These are phyloP conservation scores for Drosophila ficusphila DNA, from an alignment of 1,140 invertebrate genomes.

Conservation along the genomic window DNA sequence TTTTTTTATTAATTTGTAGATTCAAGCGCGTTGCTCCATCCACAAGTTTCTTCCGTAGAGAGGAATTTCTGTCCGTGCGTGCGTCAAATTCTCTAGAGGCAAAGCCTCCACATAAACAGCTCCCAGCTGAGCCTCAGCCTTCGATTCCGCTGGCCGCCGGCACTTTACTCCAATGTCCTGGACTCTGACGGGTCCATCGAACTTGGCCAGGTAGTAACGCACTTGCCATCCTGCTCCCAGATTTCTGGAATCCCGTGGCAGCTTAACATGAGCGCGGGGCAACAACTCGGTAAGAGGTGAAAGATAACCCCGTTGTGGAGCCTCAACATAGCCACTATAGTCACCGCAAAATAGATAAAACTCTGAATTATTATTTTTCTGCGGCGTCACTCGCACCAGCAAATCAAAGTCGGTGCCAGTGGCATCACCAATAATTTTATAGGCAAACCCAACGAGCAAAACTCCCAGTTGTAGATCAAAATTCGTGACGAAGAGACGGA, in stretches of 20 bases:
- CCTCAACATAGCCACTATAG: slow-evolving; percentile 31
- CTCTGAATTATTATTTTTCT: slow-evolving; percentile 4
- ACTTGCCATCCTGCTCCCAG: slow-evolving; percentile 59
- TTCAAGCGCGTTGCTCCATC: not conserved
- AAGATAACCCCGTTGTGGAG: slow-evolving; percentile 43
- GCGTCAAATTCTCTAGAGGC: slow-evolving; percentile 20
- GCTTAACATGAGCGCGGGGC: slow-evolving; percentile 16
- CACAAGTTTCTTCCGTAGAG: slow-evolving; percentile 19
- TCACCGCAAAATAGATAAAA: slow-evolving; percentile 61
- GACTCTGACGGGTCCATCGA: slow-evolving; percentile 59
- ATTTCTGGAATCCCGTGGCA: slow-evolving; percentile 15
- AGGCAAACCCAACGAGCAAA: slow-evolving; percentile 67
- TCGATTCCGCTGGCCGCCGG: slow-evolving; percentile 11
- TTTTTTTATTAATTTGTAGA: not conserved
- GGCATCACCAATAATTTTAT: not conserved
- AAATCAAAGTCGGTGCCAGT: slow-evolving; percentile 39
- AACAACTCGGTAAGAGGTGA: slow-evolving; percentile 21
- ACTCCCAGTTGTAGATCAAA: slow-evolving; percentile 46
- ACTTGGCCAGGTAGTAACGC: slow-evolving; percentile 62
- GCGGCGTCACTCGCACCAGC: slow-evolving; percentile 26
- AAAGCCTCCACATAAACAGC: slow-evolving; percentile 60
- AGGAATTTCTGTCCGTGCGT: not conserved
- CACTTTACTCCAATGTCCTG: slow-evolving; percentile 70
- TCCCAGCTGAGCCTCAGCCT: slow-evolving; percentile 41
- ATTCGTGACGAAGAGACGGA: slow-evolving; percentile 67